Evolutionary conservation across 2,888 invertebrate species (phyloP).

Genomic region (Dorcus parallelipipedus): DNA sequence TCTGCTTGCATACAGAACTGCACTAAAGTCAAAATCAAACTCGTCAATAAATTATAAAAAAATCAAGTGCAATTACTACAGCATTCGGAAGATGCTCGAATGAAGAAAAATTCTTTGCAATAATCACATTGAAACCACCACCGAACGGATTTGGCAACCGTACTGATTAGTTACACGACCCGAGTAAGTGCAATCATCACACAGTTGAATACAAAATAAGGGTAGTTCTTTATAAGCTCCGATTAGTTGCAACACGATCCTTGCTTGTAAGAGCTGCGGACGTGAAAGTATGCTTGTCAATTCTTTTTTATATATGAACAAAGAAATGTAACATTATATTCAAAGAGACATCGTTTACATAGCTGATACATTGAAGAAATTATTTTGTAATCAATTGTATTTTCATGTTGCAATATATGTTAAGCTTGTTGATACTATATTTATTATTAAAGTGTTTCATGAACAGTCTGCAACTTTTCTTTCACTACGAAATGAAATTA

Average conservation of each 20-base stretch:
- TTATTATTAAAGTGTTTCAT: constrained; percentile 32
- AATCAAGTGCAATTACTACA: too few species aligned
- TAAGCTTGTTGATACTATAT: constrained; percentile 37
- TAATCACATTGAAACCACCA: too few species aligned
- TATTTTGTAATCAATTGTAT: constrained; percentile 22
- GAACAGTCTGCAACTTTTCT: not conserved
- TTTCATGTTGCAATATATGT: constrained; percentile 34
- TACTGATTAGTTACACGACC: not conserved
- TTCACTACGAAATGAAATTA: too few species aligned
- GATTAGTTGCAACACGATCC: not conserved
- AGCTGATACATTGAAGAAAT: constrained; percentile 3
- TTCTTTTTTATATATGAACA: constrained; percentile 1
- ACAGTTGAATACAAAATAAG: constrained; percentile 1
- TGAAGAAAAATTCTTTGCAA: too few species aligned
- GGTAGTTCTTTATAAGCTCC: not conserved
- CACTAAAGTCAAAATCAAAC: too few species aligned
- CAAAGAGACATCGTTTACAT: not conserved
- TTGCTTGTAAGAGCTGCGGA: too few species aligned
- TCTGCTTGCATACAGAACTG: too few species aligned
- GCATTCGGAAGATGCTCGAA: too few species aligned
- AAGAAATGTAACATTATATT: not conserved
- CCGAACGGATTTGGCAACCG: too few species aligned
- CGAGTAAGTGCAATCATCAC: not conserved
- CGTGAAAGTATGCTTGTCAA: not conserved
- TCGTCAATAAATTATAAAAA: too few species aligned